These are phyloP conservation scores for Leptoteleia sp. DNA, from an alignment of 1,140 invertebrate genomes.

Conservation along the genomic window DNA sequence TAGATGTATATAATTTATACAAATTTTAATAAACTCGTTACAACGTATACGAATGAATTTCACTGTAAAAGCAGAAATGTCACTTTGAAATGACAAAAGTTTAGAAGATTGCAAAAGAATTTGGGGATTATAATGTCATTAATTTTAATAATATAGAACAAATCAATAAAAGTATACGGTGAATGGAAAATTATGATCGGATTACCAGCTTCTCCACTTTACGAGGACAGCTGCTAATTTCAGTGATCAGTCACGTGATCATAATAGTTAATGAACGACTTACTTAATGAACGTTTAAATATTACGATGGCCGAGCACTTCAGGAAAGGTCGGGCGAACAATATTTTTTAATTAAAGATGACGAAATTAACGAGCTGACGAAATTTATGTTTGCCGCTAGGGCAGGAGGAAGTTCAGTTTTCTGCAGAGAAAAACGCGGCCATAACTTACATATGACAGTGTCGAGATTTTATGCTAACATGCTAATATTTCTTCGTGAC, in stretches of 20 bases:
- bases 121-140: no score
- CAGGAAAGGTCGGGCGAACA: not conserved
- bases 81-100: no score
- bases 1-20: no score
- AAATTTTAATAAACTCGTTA: no score
- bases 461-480: conserved; percentile 43
- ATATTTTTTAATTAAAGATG: conserved; percentile 23
- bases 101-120: no score
- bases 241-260: not conserved
- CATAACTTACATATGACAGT: conserved; percentile 41
- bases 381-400: conserved; percentile 23
- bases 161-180: no score
- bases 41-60: no score
- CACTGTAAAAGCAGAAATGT: no score
- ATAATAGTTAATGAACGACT: not conserved
- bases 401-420: conserved; percentile 11
- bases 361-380: conserved; percentile 28
- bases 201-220: no score
- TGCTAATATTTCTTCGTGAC: conserved; percentile 26
- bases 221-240: no score
- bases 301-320: not conserved
- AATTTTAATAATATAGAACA: no score
- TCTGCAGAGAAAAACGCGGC: conserved; percentile 14
- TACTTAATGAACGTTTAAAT: conserved; percentile 12
- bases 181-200: not conserved